A percentile compares a stretch with the other conserved stretches of the same genome.
Evolutionary conservation across 92 coral and sea anemone genomes (phyloP).

Genomic region (Actinostola sp.): DNA sequence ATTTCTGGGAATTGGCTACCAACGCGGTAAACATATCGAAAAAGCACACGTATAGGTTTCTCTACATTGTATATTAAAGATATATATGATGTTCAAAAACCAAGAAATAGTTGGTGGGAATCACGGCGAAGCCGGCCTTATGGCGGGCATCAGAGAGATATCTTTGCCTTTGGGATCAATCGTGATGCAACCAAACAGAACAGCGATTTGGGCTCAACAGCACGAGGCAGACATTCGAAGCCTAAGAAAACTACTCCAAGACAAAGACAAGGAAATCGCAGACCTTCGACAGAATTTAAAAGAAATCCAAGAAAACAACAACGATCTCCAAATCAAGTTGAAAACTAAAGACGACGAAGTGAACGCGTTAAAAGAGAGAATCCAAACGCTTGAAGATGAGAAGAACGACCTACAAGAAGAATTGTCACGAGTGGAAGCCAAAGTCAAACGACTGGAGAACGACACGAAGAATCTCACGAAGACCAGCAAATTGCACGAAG

Average conservation of each 20-base stretch:
- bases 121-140: too few relatives aligned
- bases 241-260: constrained; percentile 14
- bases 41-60: too few relatives aligned
- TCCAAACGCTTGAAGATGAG: constrained; percentile 46
- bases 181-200: background rate
- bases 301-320: constrained; percentile 37
- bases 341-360: constrained; percentile 35
- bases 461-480: constrained; percentile 12
- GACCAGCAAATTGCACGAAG: constrained; percentile 34
- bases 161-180: background rate
- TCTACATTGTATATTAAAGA: too few relatives aligned
- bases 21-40: too few relatives aligned
- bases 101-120: background rate
- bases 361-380: constrained; percentile 18
- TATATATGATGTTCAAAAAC: too few relatives aligned
- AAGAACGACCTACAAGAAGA: constrained; percentile 42
- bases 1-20: too few relatives aligned
- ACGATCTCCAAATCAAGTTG: constrained; percentile 30
- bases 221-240: constrained; percentile 17
- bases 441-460: constrained; percentile 21
- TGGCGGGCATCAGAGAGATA: background rate
- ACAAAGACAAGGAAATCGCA: constrained; percentile 43
- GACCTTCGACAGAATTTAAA: constrained; percentile 20
- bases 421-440: constrained; percentile 18
- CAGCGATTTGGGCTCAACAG: background rate